Base-by-base conservation (phyloP, 1,140 invertebrate genomes). In the fruit fly (Drosophila melanogaster) region DNA sequence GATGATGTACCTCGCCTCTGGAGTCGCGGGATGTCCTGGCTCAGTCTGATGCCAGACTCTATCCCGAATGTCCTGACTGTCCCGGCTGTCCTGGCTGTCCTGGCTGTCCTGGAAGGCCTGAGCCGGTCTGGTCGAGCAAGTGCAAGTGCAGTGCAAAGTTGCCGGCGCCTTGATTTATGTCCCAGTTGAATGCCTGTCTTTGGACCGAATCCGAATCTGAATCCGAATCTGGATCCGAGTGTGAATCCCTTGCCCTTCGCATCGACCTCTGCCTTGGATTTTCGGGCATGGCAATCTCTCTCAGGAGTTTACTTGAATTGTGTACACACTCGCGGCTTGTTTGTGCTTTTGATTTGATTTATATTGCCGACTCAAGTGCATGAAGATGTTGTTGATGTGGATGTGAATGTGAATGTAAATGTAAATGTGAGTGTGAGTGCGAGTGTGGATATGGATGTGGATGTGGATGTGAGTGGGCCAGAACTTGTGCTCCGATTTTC, bases 321-420 rank as follows among this genome's bases (percentile, higher is more conserved):
- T 75, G 72, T 75, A 75, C 72, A 75, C 71, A 75, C 72, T 75
- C 71, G 72, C 72, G 72, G 72, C 71, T 75, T 75, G 72, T 76
- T 76, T 76, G 72, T 66, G 72, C 71, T 76, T 76, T 76, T 76
- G 72, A 76, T 76, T 76, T 76, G 72, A 76, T 76, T 76, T 76
- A 76, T 76, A 76, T 76, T 76, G 60, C 60, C 67, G 65, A 71
- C 65, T 71, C 65, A 70, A 71, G 67, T 70, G 67, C 67, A 70
- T 71, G 67, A 70, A 57, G 67, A 71, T 71, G 67, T 57, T 70
- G 67, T 70, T 57, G 66, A 69, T 61, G 49, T 53, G 58, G 11
- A 24, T 44, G 41, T 37, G 35, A 3, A 37, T 37, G 3, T 4
- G 37, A 3, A 38, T 38, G 37, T 38, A 10, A 5, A 41, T 41